Base-by-base conservation (phyloP, 1,140 invertebrate species). In the Carposina sasakii region DNA sequence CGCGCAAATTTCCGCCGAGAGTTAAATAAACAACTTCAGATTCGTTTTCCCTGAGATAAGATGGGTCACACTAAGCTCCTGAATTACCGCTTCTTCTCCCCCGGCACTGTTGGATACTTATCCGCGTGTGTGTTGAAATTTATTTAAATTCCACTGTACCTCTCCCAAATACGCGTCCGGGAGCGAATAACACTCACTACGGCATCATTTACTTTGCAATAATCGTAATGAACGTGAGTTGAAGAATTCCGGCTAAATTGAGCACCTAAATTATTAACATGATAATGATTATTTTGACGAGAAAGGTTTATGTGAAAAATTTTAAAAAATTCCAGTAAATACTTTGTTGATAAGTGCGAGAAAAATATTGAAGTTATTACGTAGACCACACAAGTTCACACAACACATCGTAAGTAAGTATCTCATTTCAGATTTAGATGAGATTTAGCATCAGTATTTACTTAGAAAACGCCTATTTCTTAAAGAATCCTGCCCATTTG, bases 91-190 rank as follows among this genome's bases (percentile, higher is more conserved):
- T 70, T 69, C 71, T 71, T 66, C 65, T 54, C 65, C 51, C 53
- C 20, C 36, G 36, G 12, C 6, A 39, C 36, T 8, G 15, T 20
- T 21, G 15, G 28, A 13, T 30, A 48, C 55, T 54, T 41, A 54
- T 49, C 47, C 52, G 56, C 63, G 44, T 59, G 43, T 71, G 57
- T 57, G 48, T 56, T 34, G 30, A 63, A 67, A 69, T 73, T 63
- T 71, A 67, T 71, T 76, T 64, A 76, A 76, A 73, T 72, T 75
- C n/a, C 57, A 43, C 47, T 44, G 61, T 60, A 70, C 66, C 64
- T 63, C 61, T 60, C 54, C 52, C 48, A 42, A 33, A 15, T 16
- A 49, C 54, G 52, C 53, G 40, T 49, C 53, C 62, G 54, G 57
- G 54, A 65, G n/a, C n/a, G n/a, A n/a, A n/a, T n/a, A n/a, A n/a